Conservation (phyloP, 2,113 vertebrate species). For the human (Homo sapiens) region GRCh38 chr2:179445001-179445500, state of each 20-base stretch:
- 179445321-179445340: background rate
- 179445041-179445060: conserved; percentile 45
- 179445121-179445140: background rate
- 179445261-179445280: background rate
- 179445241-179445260: background rate
- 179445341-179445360: background rate
- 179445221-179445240: background rate
- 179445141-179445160: background rate
- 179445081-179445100: conserved; percentile 4
- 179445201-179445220: background rate
- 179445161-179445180: background rate
- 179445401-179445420: background rate
- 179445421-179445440: background rate
- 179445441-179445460: background rate
- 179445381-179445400: background rate
- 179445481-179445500: background rate
- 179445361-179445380: background rate
- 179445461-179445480: background rate
- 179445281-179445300: background rate
- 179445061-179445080: background rate
- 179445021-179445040: conserved; percentile 58
- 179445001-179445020: conserved; percentile 50
- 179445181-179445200: background rate
- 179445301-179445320: background rate
- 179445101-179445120: background rate